These are phyloP conservation scores for Trachemys scripta DNA, from an alignment of 2,113 vertebrate species.

Conservation along the genomic window DNA sequence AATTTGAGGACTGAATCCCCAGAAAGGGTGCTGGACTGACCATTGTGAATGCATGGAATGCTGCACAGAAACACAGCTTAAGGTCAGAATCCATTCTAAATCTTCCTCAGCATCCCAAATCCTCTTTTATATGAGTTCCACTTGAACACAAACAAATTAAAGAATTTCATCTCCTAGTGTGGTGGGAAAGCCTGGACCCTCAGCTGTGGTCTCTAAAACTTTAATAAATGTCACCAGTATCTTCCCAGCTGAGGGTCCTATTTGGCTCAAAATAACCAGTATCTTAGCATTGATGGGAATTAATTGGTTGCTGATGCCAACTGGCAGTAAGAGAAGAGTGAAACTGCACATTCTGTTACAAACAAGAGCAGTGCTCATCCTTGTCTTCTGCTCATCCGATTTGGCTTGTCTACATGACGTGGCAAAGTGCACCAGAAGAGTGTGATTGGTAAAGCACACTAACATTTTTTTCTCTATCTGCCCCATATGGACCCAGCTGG, in stretches of 20 bases:
- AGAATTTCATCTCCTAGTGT: conserved; percentile 56
- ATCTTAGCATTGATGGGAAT: conserved; percentile 23
- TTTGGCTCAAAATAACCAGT: conserved; percentile 14
- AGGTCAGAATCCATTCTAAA: conserved; percentile 64
- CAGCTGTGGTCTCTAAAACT: conserved; percentile 38
- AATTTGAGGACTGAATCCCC: conserved; percentile 32
- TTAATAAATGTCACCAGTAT: conserved; percentile 54
- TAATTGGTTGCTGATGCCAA: conserved; percentile 17
- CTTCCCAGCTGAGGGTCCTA: conserved; percentile 42
- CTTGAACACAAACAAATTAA: conserved; percentile 73
- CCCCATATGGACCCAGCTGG: too few species aligned
- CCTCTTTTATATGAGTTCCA: conserved; percentile 74
- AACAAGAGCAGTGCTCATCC: not conserved
- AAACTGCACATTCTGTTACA: conserved; percentile 2
- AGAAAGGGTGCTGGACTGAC: conserved; percentile 39
- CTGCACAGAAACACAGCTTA: conserved; percentile 59
- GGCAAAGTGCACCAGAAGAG: not conserved
- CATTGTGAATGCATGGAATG: conserved; percentile 27
- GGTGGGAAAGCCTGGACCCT: conserved; percentile 60
- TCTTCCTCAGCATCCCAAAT: conserved; percentile 68
- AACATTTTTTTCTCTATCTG: too few species aligned
- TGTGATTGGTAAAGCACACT: not conserved
- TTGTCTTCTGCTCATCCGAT: accelerated
- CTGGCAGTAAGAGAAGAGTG: conserved; percentile 22
- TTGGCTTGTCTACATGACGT: not conserved